Conservation (phyloP, 2,113 vertebrate species). For the Phasianus colchicus region DNA sequence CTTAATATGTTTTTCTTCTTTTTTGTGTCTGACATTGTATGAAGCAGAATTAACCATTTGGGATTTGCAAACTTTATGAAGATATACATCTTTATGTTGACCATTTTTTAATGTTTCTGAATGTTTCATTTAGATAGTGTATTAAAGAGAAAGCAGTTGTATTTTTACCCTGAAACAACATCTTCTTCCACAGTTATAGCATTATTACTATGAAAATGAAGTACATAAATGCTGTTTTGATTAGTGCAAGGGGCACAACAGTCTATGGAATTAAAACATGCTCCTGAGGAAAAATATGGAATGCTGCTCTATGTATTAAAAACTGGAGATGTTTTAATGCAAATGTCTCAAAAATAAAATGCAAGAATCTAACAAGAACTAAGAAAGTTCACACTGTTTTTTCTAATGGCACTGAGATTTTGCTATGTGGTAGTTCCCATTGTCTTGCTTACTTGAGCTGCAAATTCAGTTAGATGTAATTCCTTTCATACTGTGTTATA, state of each 20-base stretch:
- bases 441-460: neutral
- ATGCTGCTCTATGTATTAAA: neutral
- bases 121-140: neutral
- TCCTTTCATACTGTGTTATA: neutral
- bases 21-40: neutral
- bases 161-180: neutral
- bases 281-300: neutral
- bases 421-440: rapidly evolving
- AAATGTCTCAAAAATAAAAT: neutral
- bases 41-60: neutral
- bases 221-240: neutral
- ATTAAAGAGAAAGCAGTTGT: neutral
- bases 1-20: neutral
- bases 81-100: neutral
- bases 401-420: neutral
- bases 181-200: neutral
- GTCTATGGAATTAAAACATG: neutral
- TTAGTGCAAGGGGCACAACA: neutral
- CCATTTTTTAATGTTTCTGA: neutral
- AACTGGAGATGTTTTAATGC: neutral
- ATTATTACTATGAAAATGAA: neutral
- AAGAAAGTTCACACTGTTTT: neutral
- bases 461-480: neutral
- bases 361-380: neutral
- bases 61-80: neutral